phyloP scores from a whole-genome alignment of 1,140 invertebrate species.

The Cyclina sinensis region DNA sequence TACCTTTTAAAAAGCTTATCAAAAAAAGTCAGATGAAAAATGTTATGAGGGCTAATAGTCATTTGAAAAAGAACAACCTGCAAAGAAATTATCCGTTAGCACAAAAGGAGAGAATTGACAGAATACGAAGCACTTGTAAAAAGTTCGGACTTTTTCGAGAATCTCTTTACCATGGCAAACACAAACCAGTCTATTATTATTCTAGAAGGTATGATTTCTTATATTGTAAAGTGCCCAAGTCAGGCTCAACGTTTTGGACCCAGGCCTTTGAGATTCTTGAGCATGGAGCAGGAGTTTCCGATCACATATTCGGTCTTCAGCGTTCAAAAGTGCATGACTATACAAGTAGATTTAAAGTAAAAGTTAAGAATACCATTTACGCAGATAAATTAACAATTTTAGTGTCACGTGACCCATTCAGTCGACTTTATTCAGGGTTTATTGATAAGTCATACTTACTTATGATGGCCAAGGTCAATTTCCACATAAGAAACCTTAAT shows the following conservation, averaged over 20 bases:
- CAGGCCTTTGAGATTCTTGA: conserved; percentile 12
- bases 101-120: not conserved
- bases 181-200: not conserved
- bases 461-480: not conserved
- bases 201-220: not conserved
- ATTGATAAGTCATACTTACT: conserved; percentile 20
- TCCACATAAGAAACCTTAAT: not conserved
- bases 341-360: not conserved
- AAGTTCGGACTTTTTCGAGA: not conserved
- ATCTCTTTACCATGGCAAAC: not conserved
- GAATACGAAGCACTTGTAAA: not conserved
- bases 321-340: not conserved
- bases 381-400: not conserved
- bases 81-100: not conserved
- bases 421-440: conserved; percentile 13
- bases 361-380: not conserved
- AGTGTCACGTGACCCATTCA: conserved; percentile 4
- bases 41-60: too few relatives aligned
- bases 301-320: not conserved
- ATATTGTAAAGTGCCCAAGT: conserved; percentile 31
- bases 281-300: not conserved
- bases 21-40: too few relatives aligned
- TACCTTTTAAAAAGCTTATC: too few relatives aligned
- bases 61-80: too few relatives aligned
- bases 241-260: conserved; percentile 21